Evolutionary conservation across 2,113 vertebrate species (phyloP), one percentile per base, ranked within the genome.

Genomic region (Phrynosoma platyrhinos): DNA sequence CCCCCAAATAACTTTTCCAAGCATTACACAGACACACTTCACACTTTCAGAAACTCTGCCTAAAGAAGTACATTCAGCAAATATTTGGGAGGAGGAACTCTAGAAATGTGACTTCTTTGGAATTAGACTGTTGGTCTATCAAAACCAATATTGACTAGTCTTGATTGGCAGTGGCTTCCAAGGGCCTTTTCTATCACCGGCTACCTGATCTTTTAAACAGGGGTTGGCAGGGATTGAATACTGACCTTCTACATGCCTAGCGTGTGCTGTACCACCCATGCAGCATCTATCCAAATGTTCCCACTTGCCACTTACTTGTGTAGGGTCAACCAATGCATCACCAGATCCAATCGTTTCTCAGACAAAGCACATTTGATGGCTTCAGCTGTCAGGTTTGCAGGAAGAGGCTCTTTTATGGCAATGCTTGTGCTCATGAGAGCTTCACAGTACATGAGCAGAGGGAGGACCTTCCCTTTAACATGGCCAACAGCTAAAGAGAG

Each of bases 361-460:
- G 90, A 89, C 78, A 98, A 92, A 64, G 96, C 96, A 58, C 93
- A 95, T 89, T 62, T 88, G 82, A 97, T 95, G 74, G 93, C 95
- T 90, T 97, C 96, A 84, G 97, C 66, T 12, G 97, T 97, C 64
- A 98, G 82, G 0, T 66, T 58, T 72, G 92, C 91, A 72, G 94
- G 89, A 1, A 97, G 87, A 79, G 96, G 93, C 79, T 36, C 1
- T 90, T 82, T 90, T 86, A 84, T 42, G 78, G 92, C 89, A 7
- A 66, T 79, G 83, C 91, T 94, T 25, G 95, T 95, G 42, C 81
- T 91, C 92, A 98, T 95, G 74, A 98, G 88, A 27, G 96, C 92
- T 76, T 96, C 95, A 91, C 97, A 96, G 96, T 96, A 97, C 58
- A 96, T 92, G 71, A 98, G 94, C 27, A 96, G 90, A 64, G 97